Evolutionary conservation across 2,888 invertebrate species (phyloP), one percentile per base, ranked within the genome.

Genomic region (Drosophila incognita): DNA sequence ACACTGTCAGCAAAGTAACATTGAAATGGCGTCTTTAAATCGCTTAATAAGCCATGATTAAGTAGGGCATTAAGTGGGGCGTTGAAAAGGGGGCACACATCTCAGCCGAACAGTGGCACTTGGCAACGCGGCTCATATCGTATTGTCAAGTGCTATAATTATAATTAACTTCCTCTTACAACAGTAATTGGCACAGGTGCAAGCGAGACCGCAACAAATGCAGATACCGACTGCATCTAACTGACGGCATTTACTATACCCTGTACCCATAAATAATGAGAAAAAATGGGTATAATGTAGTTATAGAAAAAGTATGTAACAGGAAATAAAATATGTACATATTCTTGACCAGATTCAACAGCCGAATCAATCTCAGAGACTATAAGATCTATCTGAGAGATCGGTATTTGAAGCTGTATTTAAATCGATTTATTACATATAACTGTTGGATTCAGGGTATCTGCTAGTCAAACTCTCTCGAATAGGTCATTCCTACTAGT

Each of bases 1-100:
- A 51, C 51, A 51, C 57, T 46, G 59, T 54, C 63, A 57, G 69
- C 71, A 64, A 70, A 79, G 74, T 82, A 76, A 72, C 73, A 87
- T 78, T 77, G 69, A 82, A 87, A 84, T 89, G 69, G 81, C 83
- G 81, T 76, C 60, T 88, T 83, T 86, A 69, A 69, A 74, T 66
- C 69, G 67, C 70, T 83, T 81, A 89, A 82, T 87, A 74, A 87
- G 70, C 62, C 42, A 29, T 63, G 69, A 71, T 77, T 65, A 84
- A 80, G 65, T 87, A 87, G 87, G 77, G 66, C 79, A 69, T 46
- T 46, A 46, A 27, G 48, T n/a, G 40, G 38, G 52, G n/a, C 29
- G 51, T 21, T 7, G 38, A 62, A 42, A 58, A 29, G 49, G 46
- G n/a, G 10, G 18, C 29, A 29, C 11, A 36, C 35, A 21, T 52